Conservation (phyloP, 2,888 invertebrate genomes). For the Lacanobia wlatinum region DNA sequence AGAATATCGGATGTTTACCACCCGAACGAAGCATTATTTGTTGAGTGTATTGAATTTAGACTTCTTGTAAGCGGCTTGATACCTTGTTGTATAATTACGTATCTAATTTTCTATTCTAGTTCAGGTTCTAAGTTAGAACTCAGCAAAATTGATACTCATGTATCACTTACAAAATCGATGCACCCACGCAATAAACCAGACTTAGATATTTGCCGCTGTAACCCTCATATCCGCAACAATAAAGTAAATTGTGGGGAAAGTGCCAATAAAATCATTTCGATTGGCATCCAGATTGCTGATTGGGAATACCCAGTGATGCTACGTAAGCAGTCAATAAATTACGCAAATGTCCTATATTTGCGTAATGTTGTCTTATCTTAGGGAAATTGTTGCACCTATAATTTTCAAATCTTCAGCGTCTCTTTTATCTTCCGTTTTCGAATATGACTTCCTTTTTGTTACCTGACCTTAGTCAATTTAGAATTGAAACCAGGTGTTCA, state of each 20-base stretch:
- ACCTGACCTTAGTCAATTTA: background rate
- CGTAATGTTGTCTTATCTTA: background rate
- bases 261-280: constrained; percentile 27
- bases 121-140: constrained; percentile 22
- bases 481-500: constrained; percentile 44
- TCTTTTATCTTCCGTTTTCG: background rate
- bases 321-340: background rate
- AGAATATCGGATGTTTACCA: constrained; percentile 4
- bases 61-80: background rate
- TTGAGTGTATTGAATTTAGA: background rate
- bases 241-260: constrained; percentile 32
- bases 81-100: constrained; percentile 1
- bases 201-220: background rate
- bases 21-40: background rate
- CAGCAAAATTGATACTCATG: constrained; percentile 18
- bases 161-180: constrained; percentile 11
- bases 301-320: constrained; percentile 19
- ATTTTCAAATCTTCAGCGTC: background rate
- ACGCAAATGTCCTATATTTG: constrained; percentile 2
- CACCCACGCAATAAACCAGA: constrained; percentile 3
- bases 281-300: constrained; percentile 17
- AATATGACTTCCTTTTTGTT: background rate
- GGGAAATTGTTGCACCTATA: background rate
- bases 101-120: background rate
- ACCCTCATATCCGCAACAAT: background rate